Conservation (phyloP, 2,113 vertebrate species). For the Cinclus mexicanus region DNA sequence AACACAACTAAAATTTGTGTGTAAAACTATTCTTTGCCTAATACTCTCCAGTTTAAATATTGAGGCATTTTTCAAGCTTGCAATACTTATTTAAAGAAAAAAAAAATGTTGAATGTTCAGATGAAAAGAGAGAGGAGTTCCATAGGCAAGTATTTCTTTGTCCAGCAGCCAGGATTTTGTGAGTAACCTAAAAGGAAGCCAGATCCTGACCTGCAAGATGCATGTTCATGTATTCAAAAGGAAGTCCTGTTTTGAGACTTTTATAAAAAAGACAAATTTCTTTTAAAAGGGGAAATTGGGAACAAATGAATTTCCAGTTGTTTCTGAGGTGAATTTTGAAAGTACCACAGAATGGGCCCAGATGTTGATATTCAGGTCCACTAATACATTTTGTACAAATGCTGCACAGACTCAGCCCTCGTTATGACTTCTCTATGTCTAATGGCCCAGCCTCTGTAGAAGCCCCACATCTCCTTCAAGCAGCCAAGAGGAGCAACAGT, state of each 20-base stretch:
- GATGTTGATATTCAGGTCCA: neutral
- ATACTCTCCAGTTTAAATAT: neutral
- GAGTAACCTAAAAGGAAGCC: neutral
- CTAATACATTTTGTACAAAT: neutral
- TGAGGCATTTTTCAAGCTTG: neutral
- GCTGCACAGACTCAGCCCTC: neutral
- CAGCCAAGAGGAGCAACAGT: neutral
- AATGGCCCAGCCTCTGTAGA: neutral
- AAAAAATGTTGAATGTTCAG: neutral
- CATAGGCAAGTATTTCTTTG: neutral
- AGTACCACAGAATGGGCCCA: neutral
- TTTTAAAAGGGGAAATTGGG: neutral
- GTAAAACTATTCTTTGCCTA: neutral
- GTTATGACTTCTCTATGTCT: too few relatives aligned
- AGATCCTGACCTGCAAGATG: neutral
- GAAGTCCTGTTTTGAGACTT: neutral
- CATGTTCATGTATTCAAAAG: neutral
- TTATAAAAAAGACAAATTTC: neutral
- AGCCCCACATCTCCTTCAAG: neutral
- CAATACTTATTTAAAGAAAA: neutral
- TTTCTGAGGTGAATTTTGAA: neutral
- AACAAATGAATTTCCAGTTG: neutral
- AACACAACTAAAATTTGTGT: neutral
- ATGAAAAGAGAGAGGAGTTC: neutral
- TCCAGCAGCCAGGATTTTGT: neutral